Evolutionary conservation across 2,888 invertebrate species (phyloP).

Genomic region (Drosophila anomalata): DNA sequence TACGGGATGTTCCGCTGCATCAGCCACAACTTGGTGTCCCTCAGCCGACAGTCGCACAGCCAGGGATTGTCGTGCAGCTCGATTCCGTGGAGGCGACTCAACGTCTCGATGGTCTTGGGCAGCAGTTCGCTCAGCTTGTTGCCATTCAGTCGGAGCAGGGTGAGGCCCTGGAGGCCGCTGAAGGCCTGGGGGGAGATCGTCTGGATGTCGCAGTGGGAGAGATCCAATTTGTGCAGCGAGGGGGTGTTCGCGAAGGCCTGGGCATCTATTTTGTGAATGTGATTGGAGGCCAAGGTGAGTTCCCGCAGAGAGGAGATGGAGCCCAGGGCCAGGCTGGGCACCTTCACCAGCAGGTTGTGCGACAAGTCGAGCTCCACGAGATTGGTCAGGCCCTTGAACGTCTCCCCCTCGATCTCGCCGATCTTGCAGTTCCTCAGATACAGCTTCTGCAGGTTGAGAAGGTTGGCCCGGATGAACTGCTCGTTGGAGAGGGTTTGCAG

Average conservation of each 20-base stretch:
- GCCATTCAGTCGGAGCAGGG: conserved; percentile 91
- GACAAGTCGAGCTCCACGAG: conserved; percentile 95
- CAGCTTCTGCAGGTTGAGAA: conserved; percentile 94
- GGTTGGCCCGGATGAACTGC: conserved; percentile 91
- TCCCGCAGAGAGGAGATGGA: conserved; percentile 93
- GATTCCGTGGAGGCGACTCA: conserved; percentile 90
- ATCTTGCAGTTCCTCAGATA: conserved; percentile 93
- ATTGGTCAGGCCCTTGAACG: conserved; percentile 94
- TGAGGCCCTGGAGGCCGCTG: conserved; percentile 90
- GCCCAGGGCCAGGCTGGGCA: conserved; percentile 91
- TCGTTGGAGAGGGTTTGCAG: conserved; percentile 92
- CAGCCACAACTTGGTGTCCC: conserved; percentile 93
- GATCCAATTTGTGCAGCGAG: conserved; percentile 91
- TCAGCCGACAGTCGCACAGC: conserved; percentile 93
- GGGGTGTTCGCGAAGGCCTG: conserved; percentile 90
- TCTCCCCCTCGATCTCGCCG: conserved; percentile 92
- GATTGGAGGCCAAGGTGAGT: conserved; percentile 91
- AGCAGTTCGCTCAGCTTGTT: conserved; percentile 91
- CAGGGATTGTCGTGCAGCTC: conserved; percentile 95
- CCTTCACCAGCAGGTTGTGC: conserved; percentile 90
- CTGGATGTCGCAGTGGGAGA: conserved; percentile 92
- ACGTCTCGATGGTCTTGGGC: conserved; percentile 89
- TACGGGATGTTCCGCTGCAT: conserved; percentile 90
- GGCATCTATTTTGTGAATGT: conserved; percentile 91
- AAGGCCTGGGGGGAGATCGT: conserved; percentile 91